Base-by-base conservation (phyloP, 2,888 invertebrate species). In the Bibio marci region DNA sequence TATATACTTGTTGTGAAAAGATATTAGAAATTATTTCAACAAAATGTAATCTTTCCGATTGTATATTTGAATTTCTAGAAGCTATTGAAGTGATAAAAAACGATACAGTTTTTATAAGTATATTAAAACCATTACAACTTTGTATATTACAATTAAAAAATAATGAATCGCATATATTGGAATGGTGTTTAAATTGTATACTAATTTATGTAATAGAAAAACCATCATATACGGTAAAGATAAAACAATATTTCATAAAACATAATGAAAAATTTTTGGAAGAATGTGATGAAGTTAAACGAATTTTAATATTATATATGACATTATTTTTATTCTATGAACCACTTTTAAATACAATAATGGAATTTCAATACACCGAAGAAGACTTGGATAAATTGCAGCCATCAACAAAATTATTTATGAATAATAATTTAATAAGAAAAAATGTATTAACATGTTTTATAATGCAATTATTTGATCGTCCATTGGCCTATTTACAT, bases 51-150 rank as follows among this genome's bases (percentile, higher is more conserved):
- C 67, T 79, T 1, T 79, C 82, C 53, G 86, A 86, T 55, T 69
- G 77, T 1, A 56, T 88, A 12, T 58, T 88, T 28, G 80, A 80
- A 48, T 64, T 88, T 34, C 69, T 88, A 45, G 85, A 86, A 56
- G 76, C 82, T 53, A 65, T 80, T 30, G 83, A 86, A 56, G 62
- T 69, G 30, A 67, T 73, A 27, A 70, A 71, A 41, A 76, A 79
- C 56, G 77, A 81, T 54, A 64, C 70, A 7, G 72, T 71, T 30
- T 85, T 87, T 57, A 65, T 70, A 38, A 63, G 70, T 3, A 63
- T 85, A 12, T 52, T 91, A 30, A 65, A 69, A 41, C 71, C 78
- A 2, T 52, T 90, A 12, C 72, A 77, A 53, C 65, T 63, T 38
- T 63, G 76, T 7, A 55, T 90, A 33, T 57, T 71, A 43, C 68